These are phyloP conservation scores for Vidua chalybeata DNA, from an alignment of 2,113 vertebrate species.

Conservation along the genomic window DNA sequence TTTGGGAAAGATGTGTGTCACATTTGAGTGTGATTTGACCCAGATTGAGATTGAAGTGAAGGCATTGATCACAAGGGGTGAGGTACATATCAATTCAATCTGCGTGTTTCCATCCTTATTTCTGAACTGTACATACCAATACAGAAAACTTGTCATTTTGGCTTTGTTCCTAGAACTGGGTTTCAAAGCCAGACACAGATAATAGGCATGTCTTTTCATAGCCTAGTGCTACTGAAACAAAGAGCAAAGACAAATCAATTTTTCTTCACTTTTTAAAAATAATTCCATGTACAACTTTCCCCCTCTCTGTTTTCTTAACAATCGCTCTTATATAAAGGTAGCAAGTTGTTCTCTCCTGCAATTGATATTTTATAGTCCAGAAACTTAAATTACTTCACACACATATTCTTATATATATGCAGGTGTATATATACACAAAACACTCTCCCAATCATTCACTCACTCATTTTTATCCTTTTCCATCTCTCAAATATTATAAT, in stretches of 20 bases:
- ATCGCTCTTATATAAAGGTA: neutral
- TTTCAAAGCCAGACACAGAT: neutral
- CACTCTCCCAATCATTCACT: neutral
- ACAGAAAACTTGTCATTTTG: neutral
- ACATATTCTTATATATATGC: rapidly evolving
- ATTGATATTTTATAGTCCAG: neutral
- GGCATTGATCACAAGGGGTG: neutral
- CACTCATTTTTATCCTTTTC: neutral
- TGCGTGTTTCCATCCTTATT: neutral
- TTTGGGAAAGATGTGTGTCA: neutral
- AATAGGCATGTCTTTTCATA: neutral
- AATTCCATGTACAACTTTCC: neutral
- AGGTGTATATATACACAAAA: neutral
- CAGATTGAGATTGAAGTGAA: neutral
- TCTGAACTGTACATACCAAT: neutral
- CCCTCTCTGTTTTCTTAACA: neutral
- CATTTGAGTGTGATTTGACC: neutral
- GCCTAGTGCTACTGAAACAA: constrained; percentile 7
- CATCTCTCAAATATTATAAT: neutral
- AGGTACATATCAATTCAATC: neutral
- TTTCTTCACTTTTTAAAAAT: neutral
- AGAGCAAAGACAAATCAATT: neutral
- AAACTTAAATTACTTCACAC: neutral
- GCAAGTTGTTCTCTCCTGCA: neutral
- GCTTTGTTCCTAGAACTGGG: neutral